A percentile compares a stretch with the other conserved stretches of the same genome.
phyloP scores from a whole-genome alignment of 35 echinoderm and acorn worm genomes.

The Patiria miniata region DNA sequence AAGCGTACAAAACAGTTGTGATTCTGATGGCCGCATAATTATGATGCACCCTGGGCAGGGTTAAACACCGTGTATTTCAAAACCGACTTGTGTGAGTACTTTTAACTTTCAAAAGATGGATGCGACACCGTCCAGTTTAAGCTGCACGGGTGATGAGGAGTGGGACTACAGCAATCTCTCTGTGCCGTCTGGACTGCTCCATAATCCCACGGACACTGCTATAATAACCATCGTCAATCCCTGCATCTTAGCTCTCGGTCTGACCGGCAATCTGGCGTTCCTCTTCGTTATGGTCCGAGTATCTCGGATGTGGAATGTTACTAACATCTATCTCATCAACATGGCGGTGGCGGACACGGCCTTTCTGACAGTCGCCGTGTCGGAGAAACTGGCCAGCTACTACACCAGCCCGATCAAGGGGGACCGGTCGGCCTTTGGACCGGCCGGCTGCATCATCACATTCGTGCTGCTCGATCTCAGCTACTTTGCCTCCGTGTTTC shows the following conservation, averaged over 20 bases:
- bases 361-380: slow-evolving; percentile 23
- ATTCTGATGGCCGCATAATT: too few relatives aligned
- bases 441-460: slow-evolving; percentile 1
- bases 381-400: not conserved
- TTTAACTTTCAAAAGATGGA: not conserved
- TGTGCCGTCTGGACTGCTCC: not conserved
- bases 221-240: slow-evolving; percentile 13
- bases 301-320: slow-evolving; percentile 29
- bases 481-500: slow-evolving; percentile 51
- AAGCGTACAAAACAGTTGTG: too few relatives aligned
- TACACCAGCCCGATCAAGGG: not conserved
- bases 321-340: slow-evolving; percentile 51
- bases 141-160: not conserved
- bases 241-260: not conserved
- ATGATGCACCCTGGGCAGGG: too few relatives aligned
- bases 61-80: too few relatives aligned
- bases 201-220: not conserved
- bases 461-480: not conserved
- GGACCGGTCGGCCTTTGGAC: slow-evolving; percentile 11
- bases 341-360: slow-evolving; percentile 43
- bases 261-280: slow-evolving; percentile 38
- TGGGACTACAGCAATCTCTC: not conserved
- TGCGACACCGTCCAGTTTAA: not conserved
- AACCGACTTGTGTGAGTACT: too few relatives aligned
- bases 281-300: slow-evolving; percentile 30